Evolutionary conservation across 2,113 vertebrate species (phyloP).

Genomic region (Nipponia nippon): DNA sequence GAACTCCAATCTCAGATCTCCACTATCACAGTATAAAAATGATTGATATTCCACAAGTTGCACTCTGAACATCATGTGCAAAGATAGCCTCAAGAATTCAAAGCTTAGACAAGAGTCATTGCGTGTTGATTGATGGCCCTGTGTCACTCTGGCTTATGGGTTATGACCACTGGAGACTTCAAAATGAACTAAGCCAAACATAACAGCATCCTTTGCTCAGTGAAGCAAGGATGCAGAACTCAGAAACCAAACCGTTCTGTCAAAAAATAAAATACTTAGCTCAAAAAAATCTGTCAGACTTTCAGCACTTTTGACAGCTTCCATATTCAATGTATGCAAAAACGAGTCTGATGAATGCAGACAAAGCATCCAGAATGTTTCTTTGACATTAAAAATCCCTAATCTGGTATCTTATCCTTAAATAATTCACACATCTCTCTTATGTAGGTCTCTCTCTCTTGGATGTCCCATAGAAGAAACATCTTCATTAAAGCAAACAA

Average conservation of each 20-base stretch:
- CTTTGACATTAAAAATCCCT: conserved; percentile 9
- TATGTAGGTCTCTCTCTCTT: neutral
- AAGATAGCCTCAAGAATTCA: neutral
- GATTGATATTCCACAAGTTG: conserved; percentile 13
- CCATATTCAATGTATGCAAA: conserved; percentile 58
- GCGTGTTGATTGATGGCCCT: conserved; percentile 76
- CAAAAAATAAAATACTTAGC: conserved; percentile 70
- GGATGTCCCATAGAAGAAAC: neutral
- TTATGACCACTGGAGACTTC: conserved; percentile 68
- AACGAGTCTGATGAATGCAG: conserved; percentile 30
- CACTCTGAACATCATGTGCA: neutral
- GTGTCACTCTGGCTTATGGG: conserved; percentile 74
- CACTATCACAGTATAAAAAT: neutral
- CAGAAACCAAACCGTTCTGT: conserved; percentile 64
- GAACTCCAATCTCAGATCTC: neutral
- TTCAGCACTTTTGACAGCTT: conserved; percentile 68
- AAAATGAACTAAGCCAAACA: conserved; percentile 69
- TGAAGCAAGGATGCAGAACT: conserved; percentile 66
- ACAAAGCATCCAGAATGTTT: conserved; percentile 10
- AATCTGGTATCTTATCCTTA: conserved; percentile 8
- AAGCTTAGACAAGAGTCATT: conserved; percentile 10
- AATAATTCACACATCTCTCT: neutral
- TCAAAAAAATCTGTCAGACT: conserved; percentile 71
- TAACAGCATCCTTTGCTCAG: conserved; percentile 51
- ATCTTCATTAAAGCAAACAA: neutral